phyloP scores from a whole-genome alignment of 2,797 vertebrate genomes.

The Silurus aristotelis region DNA sequence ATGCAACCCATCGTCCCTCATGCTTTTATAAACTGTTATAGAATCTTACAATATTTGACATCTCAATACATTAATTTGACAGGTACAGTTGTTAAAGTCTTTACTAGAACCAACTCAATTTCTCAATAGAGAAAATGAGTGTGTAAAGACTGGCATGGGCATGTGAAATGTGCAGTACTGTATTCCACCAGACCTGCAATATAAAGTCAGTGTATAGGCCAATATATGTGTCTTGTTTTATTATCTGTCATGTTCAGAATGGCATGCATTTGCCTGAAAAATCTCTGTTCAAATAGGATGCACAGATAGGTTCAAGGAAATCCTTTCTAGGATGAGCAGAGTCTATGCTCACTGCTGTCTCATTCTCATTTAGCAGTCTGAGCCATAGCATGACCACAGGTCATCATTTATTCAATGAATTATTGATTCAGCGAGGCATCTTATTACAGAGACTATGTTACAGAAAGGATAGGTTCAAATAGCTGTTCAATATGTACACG shows the following conservation, averaged over 20 bases:
- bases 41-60: neutral
- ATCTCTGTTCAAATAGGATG: neutral
- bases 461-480: constrained; percentile 30
- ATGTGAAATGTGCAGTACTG: neutral
- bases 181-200: neutral
- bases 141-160: no score
- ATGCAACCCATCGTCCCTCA: neutral
- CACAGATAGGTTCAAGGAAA: constrained; percentile 12
- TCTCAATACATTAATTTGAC: neutral
- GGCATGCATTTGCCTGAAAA: neutral
- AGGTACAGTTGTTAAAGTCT: neutral
- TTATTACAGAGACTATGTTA: constrained; percentile 48
- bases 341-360: neutral
- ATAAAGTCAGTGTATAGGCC: neutral
- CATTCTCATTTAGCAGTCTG: constrained; percentile 20
- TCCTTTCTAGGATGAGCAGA: neutral
- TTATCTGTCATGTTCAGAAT: neutral
- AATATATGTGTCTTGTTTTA: neutral
- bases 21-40: neutral
- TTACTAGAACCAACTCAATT: neutral
- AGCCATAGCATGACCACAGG: constrained; percentile 22
- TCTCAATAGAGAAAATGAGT: neutral
- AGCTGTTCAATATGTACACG: neutral
- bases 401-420: constrained; percentile 62
- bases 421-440: constrained; percentile 57